Base-by-base conservation (phyloP, 2,113 vertebrate genomes). In the Xyliphius kryptos region DNA sequence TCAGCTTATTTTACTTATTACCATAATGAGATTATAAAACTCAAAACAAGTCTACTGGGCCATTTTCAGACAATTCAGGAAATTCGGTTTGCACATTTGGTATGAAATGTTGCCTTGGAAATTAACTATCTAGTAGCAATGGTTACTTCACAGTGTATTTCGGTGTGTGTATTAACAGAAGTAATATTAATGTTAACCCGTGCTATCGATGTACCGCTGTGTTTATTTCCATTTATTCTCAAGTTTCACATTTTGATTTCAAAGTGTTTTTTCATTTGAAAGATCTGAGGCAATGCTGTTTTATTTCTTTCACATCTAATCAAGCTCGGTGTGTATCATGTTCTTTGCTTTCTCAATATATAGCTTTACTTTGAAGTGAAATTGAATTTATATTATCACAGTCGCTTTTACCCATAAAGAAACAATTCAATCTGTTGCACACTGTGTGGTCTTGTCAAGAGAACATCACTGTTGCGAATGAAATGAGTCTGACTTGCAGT, bases 401-500 rank as follows among this genome's bases (percentile, higher is more conserved):
- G 43, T 70, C 56, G 9, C 49, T 65, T 41, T 49, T 20, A 17
- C 16, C 51, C 36, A 60, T 64, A 60, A 70, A 64, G 55, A 68
- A 68, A 70, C 56, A 65, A 55, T 48, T 32, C 48, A 65, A 65
- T 64, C 61, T 60, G 51, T 59, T 64, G 61, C 61, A 65, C 68
- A 54, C 40, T 62, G 55, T 20, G 36, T 37, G 15, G 50, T 65
- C 62, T 61, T 51, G 20, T 49, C 58, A 70, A 61, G 15, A 14
- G 36, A 41, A 41, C 56, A 61, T 48, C 46, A 47, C 22, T 15
- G 63, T 22, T 21, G 17, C 26, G 6, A 65, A 43, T 60, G 46
- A 56, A 49, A 59, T 40, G 48, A 55, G 26, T n/a, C n/a, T n/a
- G n/a, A n/a, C n/a, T n/a, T n/a, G 17, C 43, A 9, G 38, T 38